Base-by-base conservation (phyloP, 2,113 vertebrate species). In the Herpetotheres cachinnans region DNA sequence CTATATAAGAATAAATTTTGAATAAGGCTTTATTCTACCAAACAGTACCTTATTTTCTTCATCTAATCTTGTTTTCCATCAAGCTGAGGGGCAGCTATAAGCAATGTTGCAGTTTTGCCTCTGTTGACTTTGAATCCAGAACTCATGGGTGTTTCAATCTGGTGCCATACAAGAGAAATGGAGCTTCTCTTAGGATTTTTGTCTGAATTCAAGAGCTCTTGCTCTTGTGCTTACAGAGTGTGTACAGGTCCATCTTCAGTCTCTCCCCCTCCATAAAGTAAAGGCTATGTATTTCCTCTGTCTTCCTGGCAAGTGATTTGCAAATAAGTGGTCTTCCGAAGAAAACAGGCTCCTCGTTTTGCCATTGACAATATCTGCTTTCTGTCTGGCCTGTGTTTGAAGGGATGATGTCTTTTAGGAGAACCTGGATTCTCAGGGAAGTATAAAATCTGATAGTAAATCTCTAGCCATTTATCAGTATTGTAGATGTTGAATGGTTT, bases 311-410 rank as follows among this genome's bases (percentile, higher is more conserved):
- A 2, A n/a, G n/a, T 27, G 20, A 4, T 72, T 12, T 22, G 62
- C 26, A 27, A 11, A 3, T 1, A 0, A 17, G 2, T 11, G 62
- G 7, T 69, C 69, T 91, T 47, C 52, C 58, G 20, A 10, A 65
- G 49, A 25, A 32, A 24, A 10, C 44, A 27, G n/a, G 18, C 5
- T 84, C 9, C 9, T 2, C 10, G 0, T 50, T 78, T 44, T 55
- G 29, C n/a, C 0, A 0, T 1, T 16, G 54, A 22, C 8, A n/a
- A 1, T 14, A 3, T 5, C 34, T 8, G 26, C 8, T 52, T 46
- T 19, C 11, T 78, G 52, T 27, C n/a, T 56, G 54, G 16, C 38
- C 46, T 10, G 20, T 11, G 9, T 16, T 6, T 13, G 55, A 67
- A 30, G 47, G n/a, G 55, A 3, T 24, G 44, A 18, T 70, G 42